Evolutionary conservation across 2,888 invertebrate genomes (phyloP).

Genomic region (Ametastegia equiseti): DNA sequence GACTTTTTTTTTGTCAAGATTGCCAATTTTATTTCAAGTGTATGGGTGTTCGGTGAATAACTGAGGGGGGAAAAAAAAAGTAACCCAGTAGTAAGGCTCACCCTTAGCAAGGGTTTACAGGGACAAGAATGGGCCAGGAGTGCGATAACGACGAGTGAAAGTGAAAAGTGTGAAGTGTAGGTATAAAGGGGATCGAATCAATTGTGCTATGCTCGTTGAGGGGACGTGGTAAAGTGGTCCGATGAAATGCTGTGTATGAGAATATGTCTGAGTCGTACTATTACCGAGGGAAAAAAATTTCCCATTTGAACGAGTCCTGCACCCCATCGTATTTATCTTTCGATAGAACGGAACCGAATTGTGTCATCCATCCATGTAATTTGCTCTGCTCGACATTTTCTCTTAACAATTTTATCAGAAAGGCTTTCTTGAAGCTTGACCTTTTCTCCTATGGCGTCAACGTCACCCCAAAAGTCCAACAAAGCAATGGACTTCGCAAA

Average conservation of each 20-base stretch:
- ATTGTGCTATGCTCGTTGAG: slow-evolving; percentile 24
- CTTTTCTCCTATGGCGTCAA: no score
- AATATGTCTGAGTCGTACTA: not conserved
- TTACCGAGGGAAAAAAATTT: not conserved
- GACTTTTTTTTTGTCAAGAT: not conserved
- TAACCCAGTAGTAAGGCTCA: not conserved
- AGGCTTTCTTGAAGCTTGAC: no score
- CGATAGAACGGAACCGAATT: not conserved
- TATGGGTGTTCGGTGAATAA: not conserved
- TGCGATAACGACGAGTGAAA: slow-evolving; percentile 27
- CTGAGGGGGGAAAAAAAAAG: not conserved
- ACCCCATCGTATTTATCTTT: not conserved
- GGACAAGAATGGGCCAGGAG: not conserved
- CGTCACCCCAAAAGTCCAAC: no score
- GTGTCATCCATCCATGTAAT: not conserved
- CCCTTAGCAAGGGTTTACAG: not conserved
- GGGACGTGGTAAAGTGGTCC: not conserved
- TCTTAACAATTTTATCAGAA: no score
- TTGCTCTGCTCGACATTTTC: not conserved
- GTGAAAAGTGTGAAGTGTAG: not conserved
- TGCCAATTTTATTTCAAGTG: not conserved
- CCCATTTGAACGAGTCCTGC: not conserved
- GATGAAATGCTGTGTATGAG: not conserved
- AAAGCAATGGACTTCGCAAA: no score
- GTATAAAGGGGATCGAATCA: slow-evolving; percentile 23